Conservation (phyloP, 2,888 invertebrate species). For the Drosophila gaucha region DNA sequence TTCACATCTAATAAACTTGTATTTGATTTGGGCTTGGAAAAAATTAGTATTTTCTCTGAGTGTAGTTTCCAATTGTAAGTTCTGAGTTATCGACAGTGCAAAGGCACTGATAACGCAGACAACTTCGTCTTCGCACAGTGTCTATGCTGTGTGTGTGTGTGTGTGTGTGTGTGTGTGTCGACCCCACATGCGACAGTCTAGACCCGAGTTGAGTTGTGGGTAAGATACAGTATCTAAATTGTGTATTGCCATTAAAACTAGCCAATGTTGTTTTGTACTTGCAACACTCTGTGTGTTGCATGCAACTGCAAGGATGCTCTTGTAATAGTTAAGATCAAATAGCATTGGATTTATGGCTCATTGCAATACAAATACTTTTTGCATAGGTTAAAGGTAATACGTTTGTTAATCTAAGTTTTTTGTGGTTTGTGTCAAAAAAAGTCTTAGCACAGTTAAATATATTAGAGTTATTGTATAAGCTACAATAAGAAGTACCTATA, state of each 20-base stretch:
- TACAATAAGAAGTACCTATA: no score
- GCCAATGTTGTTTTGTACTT: conserved; percentile 2
- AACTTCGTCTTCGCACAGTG: not conserved
- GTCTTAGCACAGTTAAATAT: no score
- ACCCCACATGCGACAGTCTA: conserved; percentile 22
- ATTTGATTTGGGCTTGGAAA: not conserved
- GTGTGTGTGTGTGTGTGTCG: not conserved
- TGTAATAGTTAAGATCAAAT: no score
- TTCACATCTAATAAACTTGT: no score
- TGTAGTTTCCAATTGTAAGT: conserved; percentile 4
- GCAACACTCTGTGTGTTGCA: conserved; percentile 2
- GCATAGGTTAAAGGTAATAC: no score
- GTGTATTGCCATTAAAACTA: conserved; percentile 12
- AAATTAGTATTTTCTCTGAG: not conserved
- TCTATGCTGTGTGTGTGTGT: not conserved
- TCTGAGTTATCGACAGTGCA: conserved; percentile 53
- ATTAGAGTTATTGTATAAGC: no score
- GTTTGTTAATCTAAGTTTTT: no score
- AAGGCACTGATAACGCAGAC: conserved; percentile 51
- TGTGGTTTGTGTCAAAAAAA: no score
- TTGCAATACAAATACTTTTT: no score
- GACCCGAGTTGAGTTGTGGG: conserved; percentile 1
- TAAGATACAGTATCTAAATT: conserved; percentile 5
- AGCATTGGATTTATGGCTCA: no score
- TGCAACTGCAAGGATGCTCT: not conserved